Evolutionary conservation across 2,888 invertebrate species (phyloP), one percentile per base, ranked within the genome.

Genomic region (Cephus nigrinus): DNA sequence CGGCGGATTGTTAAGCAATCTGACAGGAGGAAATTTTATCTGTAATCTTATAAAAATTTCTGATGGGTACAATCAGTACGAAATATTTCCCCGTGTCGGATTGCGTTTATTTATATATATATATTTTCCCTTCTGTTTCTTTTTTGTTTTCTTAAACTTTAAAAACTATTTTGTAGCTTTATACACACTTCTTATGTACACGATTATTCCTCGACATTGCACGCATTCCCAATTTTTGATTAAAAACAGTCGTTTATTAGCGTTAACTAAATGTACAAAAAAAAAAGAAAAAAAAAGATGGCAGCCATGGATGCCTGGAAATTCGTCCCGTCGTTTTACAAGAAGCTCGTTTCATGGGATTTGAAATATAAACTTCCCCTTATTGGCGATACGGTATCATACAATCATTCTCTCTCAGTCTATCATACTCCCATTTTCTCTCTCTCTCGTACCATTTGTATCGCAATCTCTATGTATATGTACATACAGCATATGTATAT

Each of bases 161-260:
- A 40, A 40, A 4, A 40, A 40, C 40, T 40, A 5, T 15, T 15
- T 15, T 15, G 5, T 15, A 40, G 15, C 40, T 40, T 15, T 40
- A 69, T 32, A 69, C 69, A 30, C 32, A 69, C 69, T 12, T 69
- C 69, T 30, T 69, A 69, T 69, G 30, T 69, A 69, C 69, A 69
- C 12, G 31, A 69, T 23, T 40, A 40, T 15, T 40, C 5, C 5
- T 40, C 40, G 5, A n/a, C 33, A 73, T 73, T 73, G 34, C 73
- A 73, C 73, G 73, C n/a, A 11, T 73, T 35, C 73, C 73, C 35
- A 71, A 32, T 15, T 32, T 73, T 73, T 73, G 73, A 73, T 73
- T 73, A 31, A 31, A 31, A 69, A 69, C 69, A 69, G 69, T 40
- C 40, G 15, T 40, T 40, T 5, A 1, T 40, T 40, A 69, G 69